Percentiles rank a stretch among this genome's conserved stretches.
phyloP scores from a whole-genome alignment of 2,888 invertebrate genomes.

The Eupeodes latifasciatus region DNA sequence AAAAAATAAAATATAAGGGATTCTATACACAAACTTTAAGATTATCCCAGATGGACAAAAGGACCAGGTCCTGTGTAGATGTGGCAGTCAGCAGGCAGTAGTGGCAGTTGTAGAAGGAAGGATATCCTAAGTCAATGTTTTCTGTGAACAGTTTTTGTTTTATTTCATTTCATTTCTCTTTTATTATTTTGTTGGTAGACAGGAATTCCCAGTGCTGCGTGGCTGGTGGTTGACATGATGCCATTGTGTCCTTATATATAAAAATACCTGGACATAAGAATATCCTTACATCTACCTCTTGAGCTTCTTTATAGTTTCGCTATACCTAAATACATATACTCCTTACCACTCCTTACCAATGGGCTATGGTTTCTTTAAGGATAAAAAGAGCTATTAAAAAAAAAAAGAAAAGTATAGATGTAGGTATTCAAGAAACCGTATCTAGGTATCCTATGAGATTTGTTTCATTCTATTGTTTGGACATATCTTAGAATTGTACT shows the following conservation, averaged over 20 bases:
- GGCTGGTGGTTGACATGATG: constrained; percentile 35
- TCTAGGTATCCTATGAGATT: constrained; percentile 30
- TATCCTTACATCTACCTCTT: not conserved
- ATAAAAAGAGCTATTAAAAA: too few relatives aligned
- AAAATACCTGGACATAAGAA: constrained; percentile 18
- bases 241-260: constrained; percentile 29
- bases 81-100: too few relatives aligned
- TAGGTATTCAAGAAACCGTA: not conserved
- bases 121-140: constrained; percentile 38
- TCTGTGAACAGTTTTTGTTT: not conserved
- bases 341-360: too few relatives aligned
- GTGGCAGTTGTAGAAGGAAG: not conserved
- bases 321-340: too few relatives aligned
- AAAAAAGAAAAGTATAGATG: not conserved
- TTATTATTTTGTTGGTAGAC: not conserved
- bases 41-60: constrained; percentile 33
- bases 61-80: not conserved
- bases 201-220: constrained; percentile 36
- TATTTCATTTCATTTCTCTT: not conserved
- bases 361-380: not conserved
- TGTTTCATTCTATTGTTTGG: constrained; percentile 43
- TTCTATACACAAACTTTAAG: constrained; percentile 34
- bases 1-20: not conserved
- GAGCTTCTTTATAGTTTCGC: not conserved
- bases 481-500: constrained; percentile 11